Conservation (phyloP, 2,113 vertebrate genomes). For the Saccopteryx leptura region DNA sequence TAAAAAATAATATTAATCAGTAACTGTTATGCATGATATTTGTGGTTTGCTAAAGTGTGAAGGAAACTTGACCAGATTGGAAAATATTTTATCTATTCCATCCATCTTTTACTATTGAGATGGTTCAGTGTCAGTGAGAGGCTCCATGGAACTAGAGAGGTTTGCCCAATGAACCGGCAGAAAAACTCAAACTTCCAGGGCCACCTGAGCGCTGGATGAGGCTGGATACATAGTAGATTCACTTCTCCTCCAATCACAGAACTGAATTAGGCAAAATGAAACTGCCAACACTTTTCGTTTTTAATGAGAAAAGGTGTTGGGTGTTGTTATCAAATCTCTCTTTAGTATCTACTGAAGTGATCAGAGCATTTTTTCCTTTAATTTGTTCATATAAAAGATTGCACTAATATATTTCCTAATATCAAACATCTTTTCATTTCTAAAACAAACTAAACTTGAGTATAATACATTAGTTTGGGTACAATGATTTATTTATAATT, state of each 20-base stretch:
- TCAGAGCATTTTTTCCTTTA: not conserved
- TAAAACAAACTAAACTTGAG: conserved; percentile 55
- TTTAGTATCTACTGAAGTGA: not conserved
- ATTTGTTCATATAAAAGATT: not conserved
- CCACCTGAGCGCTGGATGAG: not conserved
- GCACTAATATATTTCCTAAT: not conserved
- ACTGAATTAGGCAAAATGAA: not conserved
- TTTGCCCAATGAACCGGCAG: not conserved
- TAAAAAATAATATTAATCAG: not conserved
- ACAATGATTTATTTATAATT: not conserved
- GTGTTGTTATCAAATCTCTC: not conserved
- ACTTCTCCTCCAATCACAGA: not conserved
- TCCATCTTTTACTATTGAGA: not conserved
- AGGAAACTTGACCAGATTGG: not conserved
- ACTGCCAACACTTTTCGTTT: not conserved
- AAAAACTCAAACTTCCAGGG: not conserved
- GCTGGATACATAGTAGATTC: not conserved
- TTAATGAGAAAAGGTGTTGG: conserved; percentile 27
- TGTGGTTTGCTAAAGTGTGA: not conserved
- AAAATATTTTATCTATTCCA: not conserved
- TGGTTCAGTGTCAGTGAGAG: not conserved
- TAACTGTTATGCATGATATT: not conserved
- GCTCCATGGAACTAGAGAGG: not conserved
- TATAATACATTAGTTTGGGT: not conserved
- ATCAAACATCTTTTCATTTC: conserved; percentile 68